A percentile compares a stretch with the other conserved stretches of the same genome.
phyloP scores from a whole-genome alignment of 1,140 invertebrate genomes.

The Agraylea sexmaculata region DNA sequence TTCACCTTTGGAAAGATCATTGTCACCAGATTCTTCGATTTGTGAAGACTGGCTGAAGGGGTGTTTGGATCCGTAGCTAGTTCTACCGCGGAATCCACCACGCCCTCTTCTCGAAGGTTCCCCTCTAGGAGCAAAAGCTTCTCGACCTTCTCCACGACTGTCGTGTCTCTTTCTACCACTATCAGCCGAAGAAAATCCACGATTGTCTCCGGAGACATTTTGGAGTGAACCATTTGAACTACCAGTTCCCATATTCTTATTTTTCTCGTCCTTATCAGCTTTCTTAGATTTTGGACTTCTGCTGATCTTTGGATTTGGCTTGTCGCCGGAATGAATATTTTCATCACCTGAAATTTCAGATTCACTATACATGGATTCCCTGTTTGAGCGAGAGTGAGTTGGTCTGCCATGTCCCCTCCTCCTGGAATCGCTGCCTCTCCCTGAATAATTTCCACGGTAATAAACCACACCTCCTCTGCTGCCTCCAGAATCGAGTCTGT shows the following conservation, averaged over 20 bases:
- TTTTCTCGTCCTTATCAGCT: constrained; percentile 46
- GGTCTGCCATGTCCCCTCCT: constrained; percentile 32
- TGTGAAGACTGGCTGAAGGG: constrained; percentile 53
- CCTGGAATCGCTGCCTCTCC: constrained; percentile 29
- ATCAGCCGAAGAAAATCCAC: constrained; percentile 14
- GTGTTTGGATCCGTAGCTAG: constrained; percentile 51
- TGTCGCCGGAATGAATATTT: constrained; percentile 34
- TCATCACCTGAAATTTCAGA: constrained; percentile 49
- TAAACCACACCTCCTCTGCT: constrained; percentile 30
- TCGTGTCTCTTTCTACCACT: constrained; percentile 21
- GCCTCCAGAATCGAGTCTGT: constrained; percentile 23
- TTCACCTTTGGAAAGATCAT: constrained; percentile 32
- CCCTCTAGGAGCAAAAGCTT: constrained; percentile 65
- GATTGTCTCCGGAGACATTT: constrained; percentile 26
- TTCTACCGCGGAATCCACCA: constrained; percentile 46
- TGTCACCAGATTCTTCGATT: constrained; percentile 34
- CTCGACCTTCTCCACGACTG: constrained; percentile 32
- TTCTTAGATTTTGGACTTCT: constrained; percentile 40
- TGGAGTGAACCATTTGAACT: constrained; percentile 19
- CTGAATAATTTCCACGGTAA: constrained; percentile 32
- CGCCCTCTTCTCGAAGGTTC: constrained; percentile 69
- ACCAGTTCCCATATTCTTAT: constrained; percentile 25
- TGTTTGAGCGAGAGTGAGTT: constrained; percentile 25
- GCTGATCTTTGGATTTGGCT: constrained; percentile 19
- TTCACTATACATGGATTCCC: constrained; percentile 27